These are phyloP conservation scores for Tenebrosternarchus preto DNA, from an alignment of 2,113 vertebrate species.

Conservation along the genomic window DNA sequence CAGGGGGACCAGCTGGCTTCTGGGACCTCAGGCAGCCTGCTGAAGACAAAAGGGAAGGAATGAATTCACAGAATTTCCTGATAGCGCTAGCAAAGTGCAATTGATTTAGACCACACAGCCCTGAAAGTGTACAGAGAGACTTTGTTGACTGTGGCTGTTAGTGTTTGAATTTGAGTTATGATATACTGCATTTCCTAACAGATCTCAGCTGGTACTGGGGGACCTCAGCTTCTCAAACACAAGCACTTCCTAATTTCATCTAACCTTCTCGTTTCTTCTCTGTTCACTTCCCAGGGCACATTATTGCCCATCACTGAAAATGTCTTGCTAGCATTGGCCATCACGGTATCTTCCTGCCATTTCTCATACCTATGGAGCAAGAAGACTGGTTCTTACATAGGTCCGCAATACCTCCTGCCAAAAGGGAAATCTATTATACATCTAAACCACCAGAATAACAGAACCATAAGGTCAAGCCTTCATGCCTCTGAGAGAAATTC, in stretches of 20 bases:
- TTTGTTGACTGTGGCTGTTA: background rate
- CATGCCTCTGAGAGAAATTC: background rate
- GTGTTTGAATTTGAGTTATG: background rate
- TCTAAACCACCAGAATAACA: no score
- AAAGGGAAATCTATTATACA: conserved; percentile 6
- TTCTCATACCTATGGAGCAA: conserved; percentile 3
- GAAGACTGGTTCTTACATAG: background rate
- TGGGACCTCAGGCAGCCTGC: background rate
- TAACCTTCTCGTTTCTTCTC: background rate
- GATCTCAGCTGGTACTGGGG: background rate
- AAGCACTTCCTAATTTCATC: background rate
- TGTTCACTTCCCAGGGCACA: background rate
- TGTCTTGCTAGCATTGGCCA: no score
- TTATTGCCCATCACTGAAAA: background rate
- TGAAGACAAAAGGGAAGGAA: background rate
- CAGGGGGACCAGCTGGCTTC: background rate
- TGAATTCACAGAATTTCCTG: background rate
- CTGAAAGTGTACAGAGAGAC: background rate
- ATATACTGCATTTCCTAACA: background rate
- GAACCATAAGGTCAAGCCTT: no score
- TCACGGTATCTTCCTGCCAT: background rate
- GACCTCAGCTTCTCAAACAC: background rate
- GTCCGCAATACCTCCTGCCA: background rate
- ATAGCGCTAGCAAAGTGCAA: background rate
- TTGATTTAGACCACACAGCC: no score